Evolutionary conservation across 2,797 vertebrate genomes (phyloP).

Genomic region (Gobionotothen gibberifrons): DNA sequence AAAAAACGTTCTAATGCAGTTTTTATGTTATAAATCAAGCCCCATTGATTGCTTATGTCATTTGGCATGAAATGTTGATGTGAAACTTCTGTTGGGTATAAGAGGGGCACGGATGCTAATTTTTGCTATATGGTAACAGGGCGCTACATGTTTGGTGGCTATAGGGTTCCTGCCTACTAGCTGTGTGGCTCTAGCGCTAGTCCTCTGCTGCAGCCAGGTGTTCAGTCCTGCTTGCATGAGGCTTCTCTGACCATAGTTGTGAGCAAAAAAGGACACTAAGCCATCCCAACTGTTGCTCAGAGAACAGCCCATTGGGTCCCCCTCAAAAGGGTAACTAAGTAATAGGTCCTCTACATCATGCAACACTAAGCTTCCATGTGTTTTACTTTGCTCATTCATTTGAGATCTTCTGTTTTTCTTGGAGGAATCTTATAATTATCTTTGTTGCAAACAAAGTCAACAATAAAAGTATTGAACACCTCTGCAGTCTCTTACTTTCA

Average conservation of each 20-base stretch:
- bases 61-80: constrained; percentile 48
- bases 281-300: constrained; percentile 40
- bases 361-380: constrained; percentile 73
- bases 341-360: constrained; percentile 54
- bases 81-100: constrained; percentile 40
- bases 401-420: constrained; percentile 59
- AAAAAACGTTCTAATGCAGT: constrained; percentile 25
- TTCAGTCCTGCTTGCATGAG: constrained; percentile 55
- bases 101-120: constrained; percentile 46
- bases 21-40: constrained; percentile 37
- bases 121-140: constrained; percentile 33
- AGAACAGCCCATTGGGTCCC: constrained; percentile 27
- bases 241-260: constrained; percentile 43
- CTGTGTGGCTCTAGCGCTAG: constrained; percentile 51
- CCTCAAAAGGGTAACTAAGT: constrained; percentile 23
- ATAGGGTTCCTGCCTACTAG: constrained; percentile 39
- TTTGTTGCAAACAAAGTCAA: constrained; percentile 77
- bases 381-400: constrained; percentile 67
- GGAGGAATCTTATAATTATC: constrained; percentile 56
- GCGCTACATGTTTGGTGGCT: constrained; percentile 31
- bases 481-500: constrained; percentile 19
- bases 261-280: constrained; percentile 35
- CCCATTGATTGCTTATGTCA: constrained; percentile 41
- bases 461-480: constrained; percentile 68
- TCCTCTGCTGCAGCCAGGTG: constrained; percentile 61